Percentiles rank a stretch among this genome's conserved stretches.
phyloP scores from a whole-genome alignment of 1,140 invertebrate genomes.

The Colletes latitarsis region DNA sequence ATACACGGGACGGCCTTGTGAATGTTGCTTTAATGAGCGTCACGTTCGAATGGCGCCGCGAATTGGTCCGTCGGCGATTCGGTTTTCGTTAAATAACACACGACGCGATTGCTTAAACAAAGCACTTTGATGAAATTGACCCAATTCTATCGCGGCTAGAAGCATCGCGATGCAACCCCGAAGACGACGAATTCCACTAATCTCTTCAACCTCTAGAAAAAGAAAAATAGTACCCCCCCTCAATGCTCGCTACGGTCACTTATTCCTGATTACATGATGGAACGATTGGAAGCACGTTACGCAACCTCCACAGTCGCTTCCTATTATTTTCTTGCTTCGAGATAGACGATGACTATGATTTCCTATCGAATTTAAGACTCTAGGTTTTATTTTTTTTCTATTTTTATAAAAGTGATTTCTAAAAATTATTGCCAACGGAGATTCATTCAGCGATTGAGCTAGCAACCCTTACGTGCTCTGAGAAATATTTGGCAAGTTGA shows the following conservation, averaged over 20 bases:
- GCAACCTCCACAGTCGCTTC: no score
- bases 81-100: slow-evolving; percentile 24
- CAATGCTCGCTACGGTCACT: no score
- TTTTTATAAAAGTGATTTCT: not conserved
- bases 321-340: no score
- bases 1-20: slow-evolving; percentile 53
- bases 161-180: not conserved
- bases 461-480: slow-evolving; percentile 25
- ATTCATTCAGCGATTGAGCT: not conserved
- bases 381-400: no score
- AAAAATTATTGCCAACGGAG: not conserved
- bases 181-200: no score
- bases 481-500: slow-evolving; percentile 53
- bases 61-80: not conserved
- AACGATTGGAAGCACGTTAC: no score
- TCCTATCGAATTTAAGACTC: no score
- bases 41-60: slow-evolving; percentile 11
- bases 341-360: no score
- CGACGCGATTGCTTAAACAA: slow-evolving; percentile 20
- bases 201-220: no score
- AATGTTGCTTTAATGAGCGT: slow-evolving; percentile 68
- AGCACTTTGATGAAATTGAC: slow-evolving; percentile 28
- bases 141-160: not conserved
- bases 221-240: no score
- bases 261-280: no score